phyloP scores from a whole-genome alignment of 2,888 invertebrate genomes.

The Romanomermis culicivorax region DNA sequence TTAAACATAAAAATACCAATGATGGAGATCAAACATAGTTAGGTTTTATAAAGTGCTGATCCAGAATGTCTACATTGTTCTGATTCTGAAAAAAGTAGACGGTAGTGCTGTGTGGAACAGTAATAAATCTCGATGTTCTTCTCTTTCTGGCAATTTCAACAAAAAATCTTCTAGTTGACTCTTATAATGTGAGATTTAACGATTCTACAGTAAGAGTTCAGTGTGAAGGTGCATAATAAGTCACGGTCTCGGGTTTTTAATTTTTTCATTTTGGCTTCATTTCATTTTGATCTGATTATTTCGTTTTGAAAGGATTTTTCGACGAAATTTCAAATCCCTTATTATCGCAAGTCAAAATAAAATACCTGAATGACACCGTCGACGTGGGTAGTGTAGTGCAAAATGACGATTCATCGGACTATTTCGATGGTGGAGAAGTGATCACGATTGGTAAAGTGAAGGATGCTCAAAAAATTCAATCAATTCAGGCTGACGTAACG shows the following conservation, averaged over 20 bases:
- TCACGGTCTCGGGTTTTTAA: background rate
- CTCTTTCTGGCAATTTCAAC: too few species aligned
- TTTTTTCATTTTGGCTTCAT: background rate
- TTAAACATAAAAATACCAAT: too few species aligned
- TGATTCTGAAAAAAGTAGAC: too few species aligned
- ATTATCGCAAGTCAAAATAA: conserved; percentile 5
- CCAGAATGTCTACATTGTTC: too few species aligned
- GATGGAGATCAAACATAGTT: background rate
- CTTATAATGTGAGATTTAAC: too few species aligned
- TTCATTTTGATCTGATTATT: background rate
- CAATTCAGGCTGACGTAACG: background rate
- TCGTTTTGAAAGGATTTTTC: conserved; percentile 11
- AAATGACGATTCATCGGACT: background rate
- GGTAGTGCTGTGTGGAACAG: too few species aligned
- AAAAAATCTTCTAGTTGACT: too few species aligned
- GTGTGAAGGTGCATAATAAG: too few species aligned
- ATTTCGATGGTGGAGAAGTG: conserved; percentile 11
- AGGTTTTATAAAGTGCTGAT: too few species aligned
- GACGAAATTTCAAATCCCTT: conserved; percentile 10
- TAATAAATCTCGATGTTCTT: too few species aligned
- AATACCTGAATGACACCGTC: conserved; percentile 11
- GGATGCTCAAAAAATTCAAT: background rate
- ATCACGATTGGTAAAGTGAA: conserved; percentile 9
- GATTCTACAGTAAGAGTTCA: too few species aligned
- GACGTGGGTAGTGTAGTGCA: conserved; percentile 4